Percentiles rank a stretch among this genome's conserved stretches.
phyloP scores from a whole-genome alignment of 1,140 invertebrate genomes.

The Lysiphlebus fabarum region DNA sequence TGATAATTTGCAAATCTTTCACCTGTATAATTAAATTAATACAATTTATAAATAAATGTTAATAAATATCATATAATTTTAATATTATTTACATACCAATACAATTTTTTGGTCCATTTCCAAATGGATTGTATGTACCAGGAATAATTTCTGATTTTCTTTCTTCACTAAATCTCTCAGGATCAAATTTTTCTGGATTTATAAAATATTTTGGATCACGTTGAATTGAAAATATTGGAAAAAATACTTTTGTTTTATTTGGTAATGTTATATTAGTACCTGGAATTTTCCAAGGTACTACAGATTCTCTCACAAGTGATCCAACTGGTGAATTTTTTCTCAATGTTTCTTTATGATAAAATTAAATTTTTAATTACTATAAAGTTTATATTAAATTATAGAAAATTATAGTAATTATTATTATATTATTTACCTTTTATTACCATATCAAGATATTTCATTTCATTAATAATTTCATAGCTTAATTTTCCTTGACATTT shows the following conservation, averaged over 20 bases:
- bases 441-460: conserved; percentile 39
- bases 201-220: conserved; percentile 60
- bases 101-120: conserved; percentile 58
- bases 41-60: background rate
- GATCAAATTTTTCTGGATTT: conserved; percentile 59
- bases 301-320: conserved; percentile 48
- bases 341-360: conserved; percentile 48
- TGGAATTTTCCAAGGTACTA: conserved; percentile 47
- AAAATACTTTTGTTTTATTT: conserved; percentile 44
- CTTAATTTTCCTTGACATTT: conserved; percentile 32
- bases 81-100: conserved; percentile 35
- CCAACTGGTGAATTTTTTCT: conserved; percentile 57
- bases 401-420: too few species aligned
- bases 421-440: background rate
- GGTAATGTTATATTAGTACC: conserved; percentile 46
- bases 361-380: background rate
- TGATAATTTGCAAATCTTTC: conserved; percentile 26
- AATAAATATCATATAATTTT: background rate
- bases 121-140: conserved; percentile 33
- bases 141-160: background rate
- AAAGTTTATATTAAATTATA: too few species aligned
- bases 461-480: conserved; percentile 35
- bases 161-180: conserved; percentile 47
- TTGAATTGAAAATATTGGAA: conserved; percentile 60
- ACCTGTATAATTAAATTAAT: conserved; percentile 13